These are phyloP conservation scores for Notospermus geniculatus DNA, from an alignment of 1,140 invertebrate species.

Conservation along the genomic window DNA sequence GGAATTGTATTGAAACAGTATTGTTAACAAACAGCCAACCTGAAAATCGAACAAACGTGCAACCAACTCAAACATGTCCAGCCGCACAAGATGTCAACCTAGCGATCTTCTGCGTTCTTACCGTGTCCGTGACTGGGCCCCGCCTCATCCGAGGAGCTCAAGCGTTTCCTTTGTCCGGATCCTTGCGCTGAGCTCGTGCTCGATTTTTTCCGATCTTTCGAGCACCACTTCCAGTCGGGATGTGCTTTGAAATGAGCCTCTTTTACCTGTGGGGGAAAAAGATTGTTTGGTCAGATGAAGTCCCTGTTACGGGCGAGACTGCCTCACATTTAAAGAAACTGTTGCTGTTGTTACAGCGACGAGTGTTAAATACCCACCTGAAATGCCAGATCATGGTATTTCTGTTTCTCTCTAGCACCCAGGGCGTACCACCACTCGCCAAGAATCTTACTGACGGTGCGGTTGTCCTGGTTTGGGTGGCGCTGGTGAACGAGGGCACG, in stretches of 20 bases:
- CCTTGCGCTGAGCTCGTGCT: slow-evolving; percentile 35
- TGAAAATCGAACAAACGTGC: too few species aligned
- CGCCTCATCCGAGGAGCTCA: slow-evolving; percentile 37
- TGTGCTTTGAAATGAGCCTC: slow-evolving; percentile 94
- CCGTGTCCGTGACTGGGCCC: slow-evolving; percentile 2
- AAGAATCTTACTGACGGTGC: slow-evolving; percentile 98
- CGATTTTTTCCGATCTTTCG: slow-evolving; percentile 87
- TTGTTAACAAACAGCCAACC: too few species aligned
- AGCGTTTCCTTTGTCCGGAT: too few species aligned
- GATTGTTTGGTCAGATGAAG: slow-evolving; percentile 45
- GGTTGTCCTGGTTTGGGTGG: slow-evolving; percentile 97
- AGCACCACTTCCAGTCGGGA: slow-evolving; percentile 96
- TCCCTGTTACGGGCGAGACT: too few species aligned
- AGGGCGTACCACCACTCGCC: slow-evolving; percentile 99
- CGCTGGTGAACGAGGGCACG: slow-evolving; percentile 90
- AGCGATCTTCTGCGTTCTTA: background rate
- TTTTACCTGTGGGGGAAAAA: slow-evolving; percentile 70
- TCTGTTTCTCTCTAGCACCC: slow-evolving; percentile 85
- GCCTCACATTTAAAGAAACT: too few species aligned
- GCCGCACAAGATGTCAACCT: background rate
- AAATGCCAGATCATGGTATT: slow-evolving; percentile 93
- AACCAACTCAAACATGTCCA: background rate
- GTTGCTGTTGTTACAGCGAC: too few species aligned
- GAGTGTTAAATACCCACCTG: slow-evolving; percentile 79
- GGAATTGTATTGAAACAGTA: too few species aligned